Conservation (phyloP, 2,113 vertebrate genomes). For the Euleptes europaea region DNA sequence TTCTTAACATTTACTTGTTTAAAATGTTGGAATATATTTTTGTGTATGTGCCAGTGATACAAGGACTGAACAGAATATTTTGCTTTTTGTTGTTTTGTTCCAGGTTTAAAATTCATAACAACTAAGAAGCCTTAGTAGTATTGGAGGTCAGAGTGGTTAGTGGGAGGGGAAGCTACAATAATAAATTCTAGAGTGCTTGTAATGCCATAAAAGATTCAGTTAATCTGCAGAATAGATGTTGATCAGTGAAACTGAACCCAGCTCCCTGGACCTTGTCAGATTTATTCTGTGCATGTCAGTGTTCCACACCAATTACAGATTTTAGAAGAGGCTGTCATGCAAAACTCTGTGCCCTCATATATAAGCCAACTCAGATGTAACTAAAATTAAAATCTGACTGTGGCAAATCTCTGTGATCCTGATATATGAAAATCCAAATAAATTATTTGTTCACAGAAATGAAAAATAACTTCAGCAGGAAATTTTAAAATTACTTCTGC, state of each 20-base stretch:
- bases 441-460: constrained; percentile 83
- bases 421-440: constrained; percentile 86
- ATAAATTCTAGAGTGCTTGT: constrained; percentile 73
- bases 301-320: constrained; percentile 84
- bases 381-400: constrained; percentile 85
- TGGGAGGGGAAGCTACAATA: constrained; percentile 58
- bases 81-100: constrained; percentile 1
- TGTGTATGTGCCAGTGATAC: not conserved
- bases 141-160: constrained; percentile 57
- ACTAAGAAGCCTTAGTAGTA: not conserved
- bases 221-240: constrained; percentile 80
- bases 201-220: constrained; percentile 75
- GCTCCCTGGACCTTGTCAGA: constrained; percentile 76
- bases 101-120: constrained; percentile 21
- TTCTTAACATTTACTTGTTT: not conserved
- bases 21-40: not conserved
- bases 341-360: constrained; percentile 77
- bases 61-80: not conserved
- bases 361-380: constrained; percentile 79
- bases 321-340: constrained; percentile 81
- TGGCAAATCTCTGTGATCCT: constrained; percentile 86
- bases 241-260: constrained; percentile 74
- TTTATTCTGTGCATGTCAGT: constrained; percentile 78
- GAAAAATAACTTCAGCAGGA: constrained; percentile 81
- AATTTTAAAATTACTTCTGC: constrained; percentile 85